Conservation (phyloP, 1,140 invertebrate genomes). For the Drosophila ambigua region DNA sequence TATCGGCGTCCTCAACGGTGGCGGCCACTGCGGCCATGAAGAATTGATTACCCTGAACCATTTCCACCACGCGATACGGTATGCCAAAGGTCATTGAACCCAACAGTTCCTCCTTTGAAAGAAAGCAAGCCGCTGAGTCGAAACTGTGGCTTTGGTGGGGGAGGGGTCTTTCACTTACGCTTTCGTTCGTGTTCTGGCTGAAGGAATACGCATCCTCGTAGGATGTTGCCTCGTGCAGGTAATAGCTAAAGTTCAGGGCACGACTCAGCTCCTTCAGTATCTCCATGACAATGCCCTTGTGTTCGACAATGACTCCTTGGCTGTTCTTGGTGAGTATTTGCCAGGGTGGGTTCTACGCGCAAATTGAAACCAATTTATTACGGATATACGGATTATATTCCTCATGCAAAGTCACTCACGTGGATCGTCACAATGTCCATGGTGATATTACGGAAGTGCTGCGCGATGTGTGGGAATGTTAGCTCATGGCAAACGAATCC, state of each 20-base stretch:
- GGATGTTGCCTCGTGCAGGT: slow-evolving; percentile 56
- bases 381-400: slow-evolving; percentile 46
- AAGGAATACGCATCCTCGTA: slow-evolving; percentile 22
- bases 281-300: slow-evolving; percentile 91
- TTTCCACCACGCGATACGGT: slow-evolving; percentile 64
- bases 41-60: slow-evolving; percentile 84
- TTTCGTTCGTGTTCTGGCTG: slow-evolving; percentile 52
- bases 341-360: slow-evolving; percentile 92
- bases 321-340: slow-evolving; percentile 87
- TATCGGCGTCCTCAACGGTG: slow-evolving; percentile 87
- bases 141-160: too few relatives aligned
- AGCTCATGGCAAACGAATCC: slow-evolving; percentile 88
- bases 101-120: slow-evolving; percentile 47
- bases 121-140: not conserved
- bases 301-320: slow-evolving; percentile 85
- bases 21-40: slow-evolving; percentile 90
- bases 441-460: slow-evolving; percentile 90
- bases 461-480: slow-evolving; percentile 90
- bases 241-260: slow-evolving; percentile 92
- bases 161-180: slow-evolving; percentile 23
- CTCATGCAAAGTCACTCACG: slow-evolving; percentile 67
- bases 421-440: slow-evolving; percentile 87
- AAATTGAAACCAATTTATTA: slow-evolving; percentile 67
- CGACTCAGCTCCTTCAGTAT: slow-evolving; percentile 90
- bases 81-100: slow-evolving; percentile 73